These are phyloP conservation scores for Drosophila suboccidentalis DNA, from an alignment of 2,888 invertebrate species.

Conservation along the genomic window DNA sequence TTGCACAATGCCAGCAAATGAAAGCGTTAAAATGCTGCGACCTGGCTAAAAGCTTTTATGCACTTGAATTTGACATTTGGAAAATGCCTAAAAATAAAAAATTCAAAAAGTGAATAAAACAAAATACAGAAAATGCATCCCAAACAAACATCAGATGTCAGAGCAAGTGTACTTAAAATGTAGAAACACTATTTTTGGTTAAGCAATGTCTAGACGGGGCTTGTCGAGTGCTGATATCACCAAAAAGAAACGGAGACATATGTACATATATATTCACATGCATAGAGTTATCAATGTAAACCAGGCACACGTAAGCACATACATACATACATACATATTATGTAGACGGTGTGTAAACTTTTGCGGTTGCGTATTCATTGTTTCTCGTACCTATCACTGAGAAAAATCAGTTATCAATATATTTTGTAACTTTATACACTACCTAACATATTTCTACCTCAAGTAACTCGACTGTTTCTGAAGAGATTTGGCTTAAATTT, in stretches of 20 bases:
- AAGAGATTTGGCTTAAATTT: background rate
- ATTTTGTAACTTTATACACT: background rate
- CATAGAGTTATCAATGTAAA: constrained; percentile 66
- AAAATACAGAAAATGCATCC: constrained; percentile 33
- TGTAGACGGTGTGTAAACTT: constrained; percentile 26
- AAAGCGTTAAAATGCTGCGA: constrained; percentile 24
- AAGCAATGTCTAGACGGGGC: constrained; percentile 59
- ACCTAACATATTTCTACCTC: background rate
- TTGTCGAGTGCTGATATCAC: constrained; percentile 42
- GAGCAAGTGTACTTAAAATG: constrained; percentile 22
- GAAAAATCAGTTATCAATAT: constrained; percentile 19
- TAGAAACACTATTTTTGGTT: constrained; percentile 65
- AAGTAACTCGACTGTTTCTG: background rate
- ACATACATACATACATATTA: constrained; percentile 2
- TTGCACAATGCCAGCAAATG: constrained; percentile 30
- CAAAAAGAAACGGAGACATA: constrained; percentile 31
- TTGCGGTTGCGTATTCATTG: constrained; percentile 54
- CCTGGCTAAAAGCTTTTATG: constrained; percentile 37
- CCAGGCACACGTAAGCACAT: constrained; percentile 30
- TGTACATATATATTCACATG: constrained; percentile 17
- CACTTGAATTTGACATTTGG: constrained; percentile 72
- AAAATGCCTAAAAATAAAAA: constrained; percentile 60
- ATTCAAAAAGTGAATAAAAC: constrained; percentile 7
- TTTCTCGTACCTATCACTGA: constrained; percentile 36
- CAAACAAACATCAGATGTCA: constrained; percentile 17